These are phyloP conservation scores for Coenobita brevimanus DNA, from an alignment of 1,140 invertebrate genomes.

Conservation along the genomic window DNA sequence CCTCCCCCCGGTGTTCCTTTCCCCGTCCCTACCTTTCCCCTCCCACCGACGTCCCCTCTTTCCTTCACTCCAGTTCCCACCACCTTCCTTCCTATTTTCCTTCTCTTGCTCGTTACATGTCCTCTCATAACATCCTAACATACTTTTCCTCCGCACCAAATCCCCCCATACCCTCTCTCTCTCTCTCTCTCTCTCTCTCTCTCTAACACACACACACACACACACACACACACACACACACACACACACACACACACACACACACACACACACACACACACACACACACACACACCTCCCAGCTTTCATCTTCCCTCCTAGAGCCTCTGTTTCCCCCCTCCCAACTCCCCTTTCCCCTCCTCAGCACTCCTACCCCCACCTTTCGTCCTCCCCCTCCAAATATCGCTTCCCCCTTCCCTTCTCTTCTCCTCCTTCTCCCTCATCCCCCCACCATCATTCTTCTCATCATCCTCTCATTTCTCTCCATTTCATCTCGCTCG, in stretches of 20 bases:
- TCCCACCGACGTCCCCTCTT: neutral
- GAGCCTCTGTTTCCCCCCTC: neutral
- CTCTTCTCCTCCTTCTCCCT: too few relatives aligned
- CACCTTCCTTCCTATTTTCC: neutral
- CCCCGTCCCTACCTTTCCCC: neutral
- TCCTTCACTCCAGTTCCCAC: neutral
- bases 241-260: conserved; percentile 24
- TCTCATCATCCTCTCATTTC: too few relatives aligned
- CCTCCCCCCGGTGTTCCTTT: neutral
- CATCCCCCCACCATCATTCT: too few relatives aligned
- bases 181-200: neutral
- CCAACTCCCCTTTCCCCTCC: neutral
- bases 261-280: conserved; percentile 9
- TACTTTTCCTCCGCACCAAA: neutral
- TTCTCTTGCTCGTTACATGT: neutral
- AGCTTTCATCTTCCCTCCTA: neutral
- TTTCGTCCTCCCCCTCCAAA: neutral
- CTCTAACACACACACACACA: neutral
- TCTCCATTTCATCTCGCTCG: too few relatives aligned
- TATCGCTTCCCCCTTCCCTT: too few relatives aligned
- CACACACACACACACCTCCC: neutral
- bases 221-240: conserved; percentile 9
- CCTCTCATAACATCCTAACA: neutral
- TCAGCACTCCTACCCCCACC: too few relatives aligned
- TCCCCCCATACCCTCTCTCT: neutral